Base-by-base conservation (phyloP, 2,797 vertebrate species). In the Podarcis lilfordi region DNA sequence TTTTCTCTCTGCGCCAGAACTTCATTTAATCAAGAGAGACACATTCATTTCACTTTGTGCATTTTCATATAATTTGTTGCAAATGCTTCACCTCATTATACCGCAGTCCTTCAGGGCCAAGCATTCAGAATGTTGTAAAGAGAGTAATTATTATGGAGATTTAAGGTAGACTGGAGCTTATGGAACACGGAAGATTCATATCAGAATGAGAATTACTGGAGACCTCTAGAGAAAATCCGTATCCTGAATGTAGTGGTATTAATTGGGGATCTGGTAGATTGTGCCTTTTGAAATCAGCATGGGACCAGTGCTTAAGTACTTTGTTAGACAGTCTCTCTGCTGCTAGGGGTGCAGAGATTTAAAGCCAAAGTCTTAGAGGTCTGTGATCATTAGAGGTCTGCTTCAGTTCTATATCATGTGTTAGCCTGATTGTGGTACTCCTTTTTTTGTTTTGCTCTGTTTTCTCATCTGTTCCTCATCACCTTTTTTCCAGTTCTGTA, bases 361-460 rank as follows among this genome's bases (percentile, higher is more conserved):
- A 91, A 91, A 93, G 89, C 89, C 94, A 92, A 93, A 87, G 55
- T 91, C 84, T 69, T 91, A 89, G 85, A 91, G 92, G 89, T 40
- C 90, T 95, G 78, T 81, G 86, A 87, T 92, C 86, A 90, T 82
- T 89, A 93, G 92, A 92, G 25, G 9, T 2, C n/a, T 82, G 25
- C 25, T 19, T 69, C 27, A 68, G 43, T 85, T 66, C 6, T 7
- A 3, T 82, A 40, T 50, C n/a, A 55, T 66, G 25, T 37, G 23
- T 80, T 50, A 76, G n/a, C 13, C 32, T 76, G 32, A 25, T 50
- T 17, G 7, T 23, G 27, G 13, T 85, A 50, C 4, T 66, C 25
- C 66, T 75, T 74, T 68, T 40, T 15, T 37, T 1, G 21, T 74
- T 37, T n/a, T 43, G 75, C 37, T 75, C 50, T 40, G n/a, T 50